Evolutionary conservation across 2,888 invertebrate genomes (phyloP).

Genomic region (Bibio marci): DNA sequence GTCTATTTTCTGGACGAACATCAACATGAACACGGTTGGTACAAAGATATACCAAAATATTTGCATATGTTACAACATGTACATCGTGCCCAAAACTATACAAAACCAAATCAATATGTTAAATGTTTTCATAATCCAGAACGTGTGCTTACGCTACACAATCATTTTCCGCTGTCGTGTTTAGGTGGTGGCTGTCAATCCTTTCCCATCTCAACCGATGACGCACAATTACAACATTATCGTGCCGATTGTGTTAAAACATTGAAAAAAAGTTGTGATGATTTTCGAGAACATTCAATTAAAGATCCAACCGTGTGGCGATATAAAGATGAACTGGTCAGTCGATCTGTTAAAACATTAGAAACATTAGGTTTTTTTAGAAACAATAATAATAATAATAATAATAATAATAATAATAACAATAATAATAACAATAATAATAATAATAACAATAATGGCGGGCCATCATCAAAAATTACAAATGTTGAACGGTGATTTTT

Average conservation of each 20-base stretch:
- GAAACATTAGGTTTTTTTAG: slow-evolving; percentile 46
- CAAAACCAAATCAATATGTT: slow-evolving; percentile 82
- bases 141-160: slow-evolving; percentile 74
- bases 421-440: too few species aligned
- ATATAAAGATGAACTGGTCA: slow-evolving; percentile 59
- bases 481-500: slow-evolving; percentile 5
- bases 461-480: too few species aligned
- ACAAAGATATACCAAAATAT: slow-evolving; percentile 64
- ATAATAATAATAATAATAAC: too few species aligned
- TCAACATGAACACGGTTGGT: slow-evolving; percentile 60
- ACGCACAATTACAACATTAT: slow-evolving; percentile 87
- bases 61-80: slow-evolving; percentile 92
- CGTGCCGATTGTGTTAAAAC: slow-evolving; percentile 82
- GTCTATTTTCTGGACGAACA: slow-evolving; percentile 85
- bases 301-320: slow-evolving; percentile 79
- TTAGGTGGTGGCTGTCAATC: slow-evolving; percentile 70
- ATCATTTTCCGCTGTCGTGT: slow-evolving; percentile 83
- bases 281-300: slow-evolving; percentile 64
- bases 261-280: slow-evolving; percentile 65
- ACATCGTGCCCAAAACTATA: slow-evolving; percentile 76
- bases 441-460: too few species aligned
- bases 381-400: slow-evolving; percentile 1
- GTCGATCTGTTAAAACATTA: slow-evolving; percentile 51
- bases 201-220: slow-evolving; percentile 61
- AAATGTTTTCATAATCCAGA: slow-evolving; percentile 90